phyloP scores from a whole-genome alignment of 1,140 invertebrate species.

The Nephila pilipes region DNA sequence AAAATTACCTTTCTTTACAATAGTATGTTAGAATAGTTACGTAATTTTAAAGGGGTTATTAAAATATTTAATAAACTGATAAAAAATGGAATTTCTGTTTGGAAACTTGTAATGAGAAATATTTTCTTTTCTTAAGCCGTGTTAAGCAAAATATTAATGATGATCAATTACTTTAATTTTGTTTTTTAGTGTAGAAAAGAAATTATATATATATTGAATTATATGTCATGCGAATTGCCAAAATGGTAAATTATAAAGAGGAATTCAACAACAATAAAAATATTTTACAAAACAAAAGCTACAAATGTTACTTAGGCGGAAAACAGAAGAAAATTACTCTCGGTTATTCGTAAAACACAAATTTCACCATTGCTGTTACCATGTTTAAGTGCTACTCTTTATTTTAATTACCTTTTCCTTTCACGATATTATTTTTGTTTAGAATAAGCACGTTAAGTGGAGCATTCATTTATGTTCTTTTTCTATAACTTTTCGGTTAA shows the following conservation, averaged over 20 bases:
- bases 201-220: no score
- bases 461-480: background rate
- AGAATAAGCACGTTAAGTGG: background rate
- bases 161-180: no score
- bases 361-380: background rate
- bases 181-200: no score
- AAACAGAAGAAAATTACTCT: background rate
- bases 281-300: background rate
- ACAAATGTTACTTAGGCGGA: background rate
- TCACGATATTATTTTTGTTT: background rate
- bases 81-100: no score
- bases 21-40: no score
- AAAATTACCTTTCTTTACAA: no score
- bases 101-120: no score
- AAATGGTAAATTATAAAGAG: background rate
- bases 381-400: background rate
- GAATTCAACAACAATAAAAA: background rate
- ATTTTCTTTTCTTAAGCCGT: no score
- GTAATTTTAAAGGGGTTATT: no score
- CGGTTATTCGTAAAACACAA: background rate
- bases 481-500: constrained; percentile 2
- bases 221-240: background rate
- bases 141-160: no score
- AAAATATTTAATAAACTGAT: no score
- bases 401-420: constrained; percentile 46